Evolutionary conservation across 2,888 invertebrate species (phyloP), one percentile per base, ranked within the genome.

Genomic region (Mesoligia furuncula): DNA sequence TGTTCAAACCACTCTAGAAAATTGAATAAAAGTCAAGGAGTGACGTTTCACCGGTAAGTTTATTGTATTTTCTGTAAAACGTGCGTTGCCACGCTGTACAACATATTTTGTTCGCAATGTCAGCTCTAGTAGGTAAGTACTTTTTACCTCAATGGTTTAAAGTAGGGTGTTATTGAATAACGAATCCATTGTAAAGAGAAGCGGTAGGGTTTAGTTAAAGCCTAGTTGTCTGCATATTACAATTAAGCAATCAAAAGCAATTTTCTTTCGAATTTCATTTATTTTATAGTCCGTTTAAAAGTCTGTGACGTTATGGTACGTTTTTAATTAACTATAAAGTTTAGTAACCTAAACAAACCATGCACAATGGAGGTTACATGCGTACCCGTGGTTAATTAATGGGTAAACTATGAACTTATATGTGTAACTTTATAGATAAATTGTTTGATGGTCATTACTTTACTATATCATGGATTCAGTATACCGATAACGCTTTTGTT

Each of bases 331-430:
- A 51, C 31, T 80, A 31, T 51, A 27, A 42, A 27, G 59, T 61
- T 69, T 20, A 27, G 27, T 62, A 61, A 9, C 83, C 61, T 36
- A 66, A 77, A 77, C 66, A 54, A 77, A 80, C 66, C 39, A n/a
- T n/a, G n/a, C n/a, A 77, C 61, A 62, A 20, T 75, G 70, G 51
- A 70, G 69, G 77, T 67, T 31, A 72, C n/a, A 45, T 62, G 45
- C 45, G 36, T 69, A n/a, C 45, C 51, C 15, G 2, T 36, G 31
- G 45, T 61, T 59, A 57, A 31, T 59, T 45, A 61, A 76, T 77
- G 31, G 45, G 11, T 24, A n/a, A 61, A 83, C 36, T 70, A 36
- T 48, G 13, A 67, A 51, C 36, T 39, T 20, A 24, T 31, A 69
- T 51, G 15, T 3, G 6, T 20, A 45, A 54, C 15, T 80, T 61